Evolutionary conservation across 2,113 vertebrate species (phyloP), one percentile per base, ranked within the genome.

Genomic region (Malurus melanocephalus): DNA sequence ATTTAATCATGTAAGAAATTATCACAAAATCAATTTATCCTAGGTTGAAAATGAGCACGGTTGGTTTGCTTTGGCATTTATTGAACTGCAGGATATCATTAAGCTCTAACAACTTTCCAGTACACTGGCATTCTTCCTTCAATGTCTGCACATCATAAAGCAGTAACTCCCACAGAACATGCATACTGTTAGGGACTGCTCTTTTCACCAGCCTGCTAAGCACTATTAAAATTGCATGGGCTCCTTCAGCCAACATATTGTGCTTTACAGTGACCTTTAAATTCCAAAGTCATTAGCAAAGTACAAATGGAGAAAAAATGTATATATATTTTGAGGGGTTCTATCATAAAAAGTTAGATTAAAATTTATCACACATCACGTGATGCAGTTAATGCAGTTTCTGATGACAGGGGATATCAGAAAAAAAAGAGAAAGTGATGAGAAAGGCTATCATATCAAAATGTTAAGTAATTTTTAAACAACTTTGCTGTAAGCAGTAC

Each of bases 171-270:
- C 80, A 79, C 74, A 86, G 77, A 93, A 89, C 43, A 76, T 10
- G 35, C 65, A 72, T 2, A 32, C 35, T 90, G 56, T 43, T 86
- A 62, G 74, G 26, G 84, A 65, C 32, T 86, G 88, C 84, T 94
- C 89, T 90, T 94, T 91, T 85, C 83, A 73, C 65, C 48, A 82
- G 57, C 66, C 84, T 87, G 74, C 71, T 76, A 94, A 66, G 76
- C 52, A 69, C 10, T 71, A 96, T 96, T 95, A 96, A 96, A 93
- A 95, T 92, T 95, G 92, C 85, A 96, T 95, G 88, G 80, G 61
- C 56, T 81, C 61, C 90, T 91, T 61, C 81, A 93, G 84, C 80
- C 88, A 91, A 76, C 49, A 69, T 30, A 81, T 5, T 74, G 45
- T 78, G 80, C 85, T 80, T 83, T 60, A 53, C 18, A 62, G 16